Conservation (phyloP, 2,797 vertebrate species). For the Heterohyrax brucei region DNA sequence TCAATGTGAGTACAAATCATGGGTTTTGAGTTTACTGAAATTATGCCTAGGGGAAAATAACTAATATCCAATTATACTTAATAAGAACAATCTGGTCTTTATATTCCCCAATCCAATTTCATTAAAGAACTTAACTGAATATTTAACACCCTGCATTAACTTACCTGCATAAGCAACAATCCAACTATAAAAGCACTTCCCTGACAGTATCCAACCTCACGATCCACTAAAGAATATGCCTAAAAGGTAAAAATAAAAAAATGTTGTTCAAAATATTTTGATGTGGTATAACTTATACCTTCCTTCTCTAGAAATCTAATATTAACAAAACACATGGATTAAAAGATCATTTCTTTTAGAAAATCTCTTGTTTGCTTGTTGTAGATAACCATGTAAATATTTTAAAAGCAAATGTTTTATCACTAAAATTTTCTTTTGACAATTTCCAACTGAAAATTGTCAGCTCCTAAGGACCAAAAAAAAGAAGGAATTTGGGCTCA, state of each 20-base stretch:
- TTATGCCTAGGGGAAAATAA: neutral
- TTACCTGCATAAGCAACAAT: conserved; percentile 99
- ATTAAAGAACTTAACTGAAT: conserved; percentile 58
- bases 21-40: conserved; percentile 1
- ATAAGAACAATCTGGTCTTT: conserved; percentile 44
- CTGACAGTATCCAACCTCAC: conserved; percentile 99
- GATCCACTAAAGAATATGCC: conserved; percentile 99
- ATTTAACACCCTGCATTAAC: conserved; percentile 45
- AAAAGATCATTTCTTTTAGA: conserved; percentile 56
- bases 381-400: conserved; percentile 59
- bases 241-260: conserved; percentile 87
- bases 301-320: conserved; percentile 70
- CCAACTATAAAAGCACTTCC: conserved; percentile 99
- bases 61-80: conserved; percentile 13
- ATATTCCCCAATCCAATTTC: conserved; percentile 46
- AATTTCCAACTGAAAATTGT: conserved; percentile 69
- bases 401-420: conserved; percentile 66
- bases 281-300: neutral
- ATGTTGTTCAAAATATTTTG: conserved; percentile 71
- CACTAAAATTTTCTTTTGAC: conserved; percentile 75
- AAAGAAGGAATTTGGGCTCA: conserved; percentile 45
- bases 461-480: conserved; percentile 41
- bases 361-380: conserved; percentile 70
- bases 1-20: too few relatives aligned
- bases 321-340: conserved; percentile 13